Evolutionary conservation across 1,140 invertebrate genomes (phyloP).

Genomic region (Dufourea novaeangliae): DNA sequence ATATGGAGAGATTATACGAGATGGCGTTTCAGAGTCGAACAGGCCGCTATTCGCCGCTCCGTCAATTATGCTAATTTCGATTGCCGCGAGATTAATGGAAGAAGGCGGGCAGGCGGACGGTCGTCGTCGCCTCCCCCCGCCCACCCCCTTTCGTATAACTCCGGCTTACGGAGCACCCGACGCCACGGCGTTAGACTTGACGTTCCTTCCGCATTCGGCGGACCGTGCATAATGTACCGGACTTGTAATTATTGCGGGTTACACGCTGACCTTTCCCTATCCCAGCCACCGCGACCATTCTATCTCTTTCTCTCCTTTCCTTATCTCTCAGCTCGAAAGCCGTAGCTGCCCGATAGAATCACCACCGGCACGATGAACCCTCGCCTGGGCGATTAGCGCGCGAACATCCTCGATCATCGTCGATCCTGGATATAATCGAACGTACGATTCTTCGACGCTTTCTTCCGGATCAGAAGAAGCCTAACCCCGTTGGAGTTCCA

Average conservation of each 20-base stretch:
- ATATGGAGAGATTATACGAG: constrained; percentile 79
- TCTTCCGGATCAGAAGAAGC: no score
- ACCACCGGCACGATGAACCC: background rate
- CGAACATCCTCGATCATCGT: no score
- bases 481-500: no score
- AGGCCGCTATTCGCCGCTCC: constrained; percentile 79
- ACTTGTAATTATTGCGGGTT: constrained; percentile 64
- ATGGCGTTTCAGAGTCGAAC: constrained; percentile 80
- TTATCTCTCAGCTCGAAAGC: background rate
- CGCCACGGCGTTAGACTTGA: constrained; percentile 59
- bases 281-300: background rate
- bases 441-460: no score
- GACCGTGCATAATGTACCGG: constrained; percentile 65
- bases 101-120: no score
- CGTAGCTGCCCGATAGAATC: background rate
- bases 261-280: constrained; percentile 46
- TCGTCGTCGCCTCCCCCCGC: no score
- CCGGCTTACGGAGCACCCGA: constrained; percentile 27
- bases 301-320: background rate
- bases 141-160: constrained; percentile 63
- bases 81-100: constrained; percentile 81
- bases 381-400: background rate
- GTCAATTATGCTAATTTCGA: constrained; percentile 82
- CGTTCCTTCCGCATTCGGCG: constrained; percentile 63
- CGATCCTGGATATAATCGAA: no score